A percentile compares a stretch with the other conserved stretches of the same genome.
phyloP scores from a whole-genome alignment of 2,888 invertebrate species.

The Metalampra italica region DNA sequence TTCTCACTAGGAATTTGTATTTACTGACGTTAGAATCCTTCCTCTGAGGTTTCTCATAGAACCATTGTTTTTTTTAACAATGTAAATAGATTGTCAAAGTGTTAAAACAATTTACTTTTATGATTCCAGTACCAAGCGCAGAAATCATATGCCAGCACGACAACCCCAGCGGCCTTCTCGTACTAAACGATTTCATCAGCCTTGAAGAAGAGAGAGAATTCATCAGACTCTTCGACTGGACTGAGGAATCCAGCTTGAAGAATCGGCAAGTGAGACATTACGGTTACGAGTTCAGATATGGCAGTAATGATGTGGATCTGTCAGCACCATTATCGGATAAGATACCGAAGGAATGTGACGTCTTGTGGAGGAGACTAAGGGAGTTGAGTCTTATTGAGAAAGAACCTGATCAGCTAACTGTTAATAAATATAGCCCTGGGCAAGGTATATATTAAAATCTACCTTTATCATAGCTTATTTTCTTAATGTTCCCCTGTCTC shows the following conservation, averaged over 20 bases:
- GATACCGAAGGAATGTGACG: constrained; percentile 84
- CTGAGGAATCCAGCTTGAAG: constrained; percentile 77
- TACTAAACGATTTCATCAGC: constrained; percentile 85
- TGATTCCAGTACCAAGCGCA: constrained; percentile 55
- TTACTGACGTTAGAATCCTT: too few species aligned
- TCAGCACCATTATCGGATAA: constrained; percentile 80
- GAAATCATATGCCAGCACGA: constrained; percentile 48
- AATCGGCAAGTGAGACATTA: constrained; percentile 93
- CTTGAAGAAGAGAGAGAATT: constrained; percentile 82
- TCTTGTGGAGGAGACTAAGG: constrained; percentile 80
- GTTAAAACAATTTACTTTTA: constrained; percentile 5
- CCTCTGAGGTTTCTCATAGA: too few species aligned
- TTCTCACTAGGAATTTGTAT: too few species aligned
- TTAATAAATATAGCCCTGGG: constrained; percentile 90
- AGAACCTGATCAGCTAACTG: constrained; percentile 89
- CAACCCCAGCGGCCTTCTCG: constrained; percentile 82
- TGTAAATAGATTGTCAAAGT: too few species aligned
- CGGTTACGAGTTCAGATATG: constrained; percentile 95
- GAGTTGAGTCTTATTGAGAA: constrained; percentile 47
- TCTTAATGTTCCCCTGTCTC: too few species aligned
- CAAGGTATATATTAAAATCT: constrained; percentile 87
- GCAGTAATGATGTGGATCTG: constrained; percentile 89
- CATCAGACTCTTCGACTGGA: constrained; percentile 78
- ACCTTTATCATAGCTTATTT: neutral
- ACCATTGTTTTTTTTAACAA: too few species aligned